phyloP scores from a whole-genome alignment of 53 echinoderm and acorn worm species.

The Holothuria scabra region DNA sequence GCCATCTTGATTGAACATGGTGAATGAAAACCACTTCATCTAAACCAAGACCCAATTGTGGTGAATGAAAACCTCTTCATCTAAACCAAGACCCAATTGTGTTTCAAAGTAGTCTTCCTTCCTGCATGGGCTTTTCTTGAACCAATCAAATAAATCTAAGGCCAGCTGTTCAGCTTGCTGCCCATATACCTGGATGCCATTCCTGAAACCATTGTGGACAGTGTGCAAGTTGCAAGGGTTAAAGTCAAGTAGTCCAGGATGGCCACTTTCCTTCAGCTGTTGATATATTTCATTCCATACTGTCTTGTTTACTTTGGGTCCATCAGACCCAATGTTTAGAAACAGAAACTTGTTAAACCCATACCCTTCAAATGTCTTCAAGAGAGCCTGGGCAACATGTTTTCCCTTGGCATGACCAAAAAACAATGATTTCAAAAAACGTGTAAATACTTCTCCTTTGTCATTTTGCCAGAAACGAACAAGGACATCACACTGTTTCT shows the following conservation, averaged over 20 bases:
- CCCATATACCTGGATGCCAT: slow-evolving; percentile 9
- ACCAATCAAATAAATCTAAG: slow-evolving; percentile 20
- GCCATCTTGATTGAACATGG: slow-evolving; percentile 42
- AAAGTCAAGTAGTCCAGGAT: neutral
- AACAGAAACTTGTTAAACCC: neutral
- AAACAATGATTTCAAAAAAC: no score
- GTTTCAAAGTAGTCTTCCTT: slow-evolving; percentile 47
- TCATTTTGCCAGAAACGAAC: no score
- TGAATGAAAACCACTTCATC: slow-evolving; percentile 32
- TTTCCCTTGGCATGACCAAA: no score
- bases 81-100: slow-evolving; percentile 29
- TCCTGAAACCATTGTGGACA: slow-evolving; percentile 13
- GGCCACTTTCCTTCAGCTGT: slow-evolving; percentile 22
- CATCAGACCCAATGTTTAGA: slow-evolving; percentile 2
- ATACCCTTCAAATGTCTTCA: neutral
- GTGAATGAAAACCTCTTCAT: slow-evolving; percentile 24
- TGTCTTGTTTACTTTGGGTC: slow-evolving; percentile 31
- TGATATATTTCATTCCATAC: slow-evolving; percentile 22
- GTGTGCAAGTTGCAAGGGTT: slow-evolving; percentile 19
- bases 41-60: slow-evolving; percentile 35
- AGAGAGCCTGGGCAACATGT: no score
- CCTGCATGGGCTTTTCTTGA: slow-evolving; percentile 7
- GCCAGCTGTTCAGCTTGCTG: slow-evolving; percentile 31
- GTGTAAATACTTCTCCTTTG: no score
- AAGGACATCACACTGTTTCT: no score